phyloP scores from a whole-genome alignment of 2,113 vertebrate species.

The Pampusana beccarii region DNA sequence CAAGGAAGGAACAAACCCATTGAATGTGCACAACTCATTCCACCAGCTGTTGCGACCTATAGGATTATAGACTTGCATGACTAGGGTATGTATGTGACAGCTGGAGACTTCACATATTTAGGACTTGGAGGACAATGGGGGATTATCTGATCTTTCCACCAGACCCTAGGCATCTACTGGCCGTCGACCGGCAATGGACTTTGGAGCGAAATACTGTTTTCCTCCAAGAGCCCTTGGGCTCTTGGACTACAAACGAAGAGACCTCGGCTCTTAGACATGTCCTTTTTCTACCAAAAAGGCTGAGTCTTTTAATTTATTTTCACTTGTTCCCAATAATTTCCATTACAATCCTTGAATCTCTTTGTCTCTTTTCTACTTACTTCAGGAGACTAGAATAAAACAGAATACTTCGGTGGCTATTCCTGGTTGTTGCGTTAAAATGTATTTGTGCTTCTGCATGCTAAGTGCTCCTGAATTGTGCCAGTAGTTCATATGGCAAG shows the following conservation, averaged over 20 bases:
- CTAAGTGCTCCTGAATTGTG: neutral
- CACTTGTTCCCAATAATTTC: neutral
- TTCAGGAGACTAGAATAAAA: neutral
- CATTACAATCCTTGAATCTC: neutral
- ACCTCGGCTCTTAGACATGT: neutral
- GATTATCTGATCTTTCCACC: neutral
- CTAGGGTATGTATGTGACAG: rapidly evolving
- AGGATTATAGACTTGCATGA: neutral
- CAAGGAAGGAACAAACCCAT: neutral
- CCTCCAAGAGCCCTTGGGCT: neutral
- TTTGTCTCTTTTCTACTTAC: neutral
- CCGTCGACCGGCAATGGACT: neutral
- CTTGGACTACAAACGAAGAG: neutral
- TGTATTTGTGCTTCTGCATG: neutral
- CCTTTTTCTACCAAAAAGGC: neutral
- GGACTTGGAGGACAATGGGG: neutral
- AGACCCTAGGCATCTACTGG: neutral
- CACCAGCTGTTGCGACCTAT: neutral
- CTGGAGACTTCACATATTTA: rapidly evolving
- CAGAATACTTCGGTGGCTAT: neutral
- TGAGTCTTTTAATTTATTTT: neutral
- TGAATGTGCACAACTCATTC: neutral
- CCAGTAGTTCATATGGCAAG: neutral
- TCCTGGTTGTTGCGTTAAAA: neutral
- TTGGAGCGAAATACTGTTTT: neutral